Conservation (phyloP, 2,888 invertebrate species). For the Caenorhabditis auriculariae region DNA sequence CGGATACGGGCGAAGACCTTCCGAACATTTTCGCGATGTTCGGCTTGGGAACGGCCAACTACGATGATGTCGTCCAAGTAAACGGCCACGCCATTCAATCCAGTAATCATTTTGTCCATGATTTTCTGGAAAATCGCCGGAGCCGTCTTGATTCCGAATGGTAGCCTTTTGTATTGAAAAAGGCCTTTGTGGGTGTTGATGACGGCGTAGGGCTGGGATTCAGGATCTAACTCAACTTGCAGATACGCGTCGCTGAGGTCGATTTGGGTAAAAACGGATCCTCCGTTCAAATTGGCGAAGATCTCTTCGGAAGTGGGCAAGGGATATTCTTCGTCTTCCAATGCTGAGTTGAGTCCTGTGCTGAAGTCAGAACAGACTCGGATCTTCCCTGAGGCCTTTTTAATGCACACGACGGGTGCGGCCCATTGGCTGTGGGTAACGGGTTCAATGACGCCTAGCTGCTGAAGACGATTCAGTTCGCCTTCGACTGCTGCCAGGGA, state of each 20-base stretch:
- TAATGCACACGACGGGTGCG: slow-evolving; percentile 38
- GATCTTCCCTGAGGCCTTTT: slow-evolving; percentile 15
- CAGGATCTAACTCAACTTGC: slow-evolving; percentile 35
- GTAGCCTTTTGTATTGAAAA: slow-evolving; percentile 33
- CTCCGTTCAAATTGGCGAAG: slow-evolving; percentile 29
- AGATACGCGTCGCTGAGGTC: slow-evolving; percentile 43
- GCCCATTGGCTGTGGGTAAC: slow-evolving; percentile 33
- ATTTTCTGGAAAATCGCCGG: slow-evolving; percentile 43
- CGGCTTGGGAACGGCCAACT: slow-evolving; percentile 6
- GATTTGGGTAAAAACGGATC: slow-evolving; percentile 26
- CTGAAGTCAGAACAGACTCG: slow-evolving; percentile 37
- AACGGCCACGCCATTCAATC: slow-evolving; percentile 12
- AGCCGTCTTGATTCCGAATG: slow-evolving; percentile 45
- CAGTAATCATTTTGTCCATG: slow-evolving; percentile 34
- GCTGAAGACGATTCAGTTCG: slow-evolving; percentile 32
- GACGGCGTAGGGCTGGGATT: slow-evolving; percentile 14
- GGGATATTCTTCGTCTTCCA: slow-evolving; percentile 38
- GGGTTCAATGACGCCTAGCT: slow-evolving; percentile 16
- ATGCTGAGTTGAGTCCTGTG: slow-evolving; percentile 25
- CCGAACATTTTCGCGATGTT: slow-evolving; percentile 13
- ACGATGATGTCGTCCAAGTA: slow-evolving; percentile 38
- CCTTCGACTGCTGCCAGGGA: slow-evolving; percentile 11
- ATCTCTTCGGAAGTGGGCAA: slow-evolving; percentile 40
- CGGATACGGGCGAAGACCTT: slow-evolving; percentile 10
- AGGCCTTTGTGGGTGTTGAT: slow-evolving; percentile 45